A percentile compares a stretch with the other conserved stretches of the same genome.
Evolutionary conservation across 1,140 invertebrate genomes (phyloP).

Genomic region (Drosophila nigrodunni): DNA sequence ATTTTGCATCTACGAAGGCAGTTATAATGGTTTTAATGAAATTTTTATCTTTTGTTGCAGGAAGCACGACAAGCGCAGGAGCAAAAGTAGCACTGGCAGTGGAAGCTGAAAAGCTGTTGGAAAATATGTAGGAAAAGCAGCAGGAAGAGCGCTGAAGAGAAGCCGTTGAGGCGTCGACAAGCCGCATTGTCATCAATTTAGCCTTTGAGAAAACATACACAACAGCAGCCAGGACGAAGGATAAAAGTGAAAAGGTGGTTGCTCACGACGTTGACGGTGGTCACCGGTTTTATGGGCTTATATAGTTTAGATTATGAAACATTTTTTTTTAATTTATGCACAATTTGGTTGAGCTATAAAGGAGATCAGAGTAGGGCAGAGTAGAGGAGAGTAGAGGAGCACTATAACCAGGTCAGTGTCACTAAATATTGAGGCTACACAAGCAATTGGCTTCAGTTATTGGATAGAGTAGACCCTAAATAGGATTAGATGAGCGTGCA

Average conservation of each 20-base stretch:
- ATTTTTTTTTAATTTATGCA: conserved; percentile 80
- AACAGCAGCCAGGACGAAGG: conserved; percentile 7
- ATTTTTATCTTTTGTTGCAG: conserved; percentile 78
- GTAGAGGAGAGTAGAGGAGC: background rate
- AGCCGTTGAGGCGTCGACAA: conserved; percentile 69
- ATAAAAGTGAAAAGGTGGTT: conserved; percentile 44
- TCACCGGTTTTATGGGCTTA: conserved; percentile 63
- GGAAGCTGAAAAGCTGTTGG: too few relatives aligned
- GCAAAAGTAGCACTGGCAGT: background rate
- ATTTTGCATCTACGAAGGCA: conserved; percentile 53
- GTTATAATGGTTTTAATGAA: conserved; percentile 81
- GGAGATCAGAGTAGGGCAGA: background rate
- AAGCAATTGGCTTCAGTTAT: conserved; percentile 57
- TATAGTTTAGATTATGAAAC: conserved; percentile 71
- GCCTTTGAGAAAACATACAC: conserved; percentile 57
- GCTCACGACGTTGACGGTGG: background rate
- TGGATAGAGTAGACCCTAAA: conserved; percentile 39
- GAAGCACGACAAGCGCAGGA: conserved; percentile 41
- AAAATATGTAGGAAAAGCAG: conserved; percentile 33
- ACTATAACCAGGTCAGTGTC: conserved; percentile 75
- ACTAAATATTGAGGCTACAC: conserved; percentile 65
- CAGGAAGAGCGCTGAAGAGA: background rate
- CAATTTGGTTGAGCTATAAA: conserved; percentile 56
- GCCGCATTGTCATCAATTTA: conserved; percentile 81
- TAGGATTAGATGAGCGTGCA: conserved; percentile 73